phyloP scores from a whole-genome alignment of 2,797 vertebrate genomes.

The Malurus leucopterus region DNA sequence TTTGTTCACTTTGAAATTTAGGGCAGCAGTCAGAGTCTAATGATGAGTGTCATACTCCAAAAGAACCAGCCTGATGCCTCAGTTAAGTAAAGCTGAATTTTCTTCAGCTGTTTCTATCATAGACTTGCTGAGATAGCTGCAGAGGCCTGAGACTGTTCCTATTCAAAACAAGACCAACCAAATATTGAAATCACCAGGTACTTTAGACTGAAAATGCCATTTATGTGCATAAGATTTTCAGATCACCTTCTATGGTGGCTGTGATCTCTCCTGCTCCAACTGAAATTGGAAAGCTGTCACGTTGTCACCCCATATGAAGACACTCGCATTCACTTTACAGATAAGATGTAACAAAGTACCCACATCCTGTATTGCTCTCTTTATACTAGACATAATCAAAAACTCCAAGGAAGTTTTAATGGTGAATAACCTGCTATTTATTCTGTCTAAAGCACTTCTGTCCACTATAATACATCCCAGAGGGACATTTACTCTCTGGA shows the following conservation, averaged over 20 bases:
- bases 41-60: neutral
- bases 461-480: neutral
- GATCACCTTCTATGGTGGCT: neutral
- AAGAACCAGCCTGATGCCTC: neutral
- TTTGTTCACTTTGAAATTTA: neutral
- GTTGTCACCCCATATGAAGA: neutral
- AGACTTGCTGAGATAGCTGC: neutral
- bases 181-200: neutral
- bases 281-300: neutral
- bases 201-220: neutral
- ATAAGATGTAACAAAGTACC: neutral
- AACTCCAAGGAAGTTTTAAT: neutral
- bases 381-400: neutral
- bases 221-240: neutral
- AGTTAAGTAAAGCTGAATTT: neutral
- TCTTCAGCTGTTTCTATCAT: neutral
- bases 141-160: neutral
- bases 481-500: neutral
- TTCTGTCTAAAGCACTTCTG: neutral
- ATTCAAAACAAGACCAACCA: neutral
- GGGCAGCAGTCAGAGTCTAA: neutral
- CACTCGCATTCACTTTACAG: neutral
- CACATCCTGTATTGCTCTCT: neutral
- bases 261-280: neutral
- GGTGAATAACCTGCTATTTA: neutral